phyloP scores from a whole-genome alignment of 2,888 invertebrate genomes.

The Luperina nickerlii region DNA sequence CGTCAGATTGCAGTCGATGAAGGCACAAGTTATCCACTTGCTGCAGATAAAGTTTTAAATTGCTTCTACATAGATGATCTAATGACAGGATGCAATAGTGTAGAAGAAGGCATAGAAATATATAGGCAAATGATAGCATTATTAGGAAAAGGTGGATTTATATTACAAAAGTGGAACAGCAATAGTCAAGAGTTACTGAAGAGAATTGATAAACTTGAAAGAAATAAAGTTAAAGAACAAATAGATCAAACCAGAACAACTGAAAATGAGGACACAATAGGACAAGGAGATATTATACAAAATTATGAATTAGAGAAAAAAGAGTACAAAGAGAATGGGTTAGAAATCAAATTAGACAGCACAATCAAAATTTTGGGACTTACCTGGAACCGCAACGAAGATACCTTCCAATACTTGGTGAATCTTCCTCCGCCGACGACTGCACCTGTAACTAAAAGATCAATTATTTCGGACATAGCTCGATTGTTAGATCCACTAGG shows the following conservation, averaged over 20 bases:
- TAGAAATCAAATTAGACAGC: slow-evolving; percentile 3
- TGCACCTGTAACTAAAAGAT: slow-evolving; percentile 5
- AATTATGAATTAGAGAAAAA: not conserved
- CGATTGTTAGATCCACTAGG: no score
- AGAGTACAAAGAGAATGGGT: not conserved
- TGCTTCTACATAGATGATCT: slow-evolving; percentile 31
- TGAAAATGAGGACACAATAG: not conserved
- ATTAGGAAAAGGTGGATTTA: slow-evolving; percentile 16
- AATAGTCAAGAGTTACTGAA: slow-evolving; percentile 19
- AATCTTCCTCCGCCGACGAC: slow-evolving; percentile 45
- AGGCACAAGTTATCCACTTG: slow-evolving; percentile 54
- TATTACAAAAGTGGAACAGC: slow-evolving; percentile 4
- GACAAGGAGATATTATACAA: not conserved
- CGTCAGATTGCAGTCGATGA: slow-evolving; percentile 66
- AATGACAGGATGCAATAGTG: no score
- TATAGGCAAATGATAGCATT: slow-evolving; percentile 16
- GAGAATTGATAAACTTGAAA: not conserved
- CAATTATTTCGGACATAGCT: no score
- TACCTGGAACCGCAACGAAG: slow-evolving; percentile 19
- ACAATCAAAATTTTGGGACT: slow-evolving; percentile 1
- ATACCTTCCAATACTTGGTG: slow-evolving; percentile 42
- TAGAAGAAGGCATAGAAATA: no score
- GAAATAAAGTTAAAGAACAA: not conserved
- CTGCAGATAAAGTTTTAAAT: slow-evolving; percentile 49
- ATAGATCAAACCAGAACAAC: not conserved